Conservation (phyloP, 2,888 invertebrate species). For the Philaethria dido region DNA sequence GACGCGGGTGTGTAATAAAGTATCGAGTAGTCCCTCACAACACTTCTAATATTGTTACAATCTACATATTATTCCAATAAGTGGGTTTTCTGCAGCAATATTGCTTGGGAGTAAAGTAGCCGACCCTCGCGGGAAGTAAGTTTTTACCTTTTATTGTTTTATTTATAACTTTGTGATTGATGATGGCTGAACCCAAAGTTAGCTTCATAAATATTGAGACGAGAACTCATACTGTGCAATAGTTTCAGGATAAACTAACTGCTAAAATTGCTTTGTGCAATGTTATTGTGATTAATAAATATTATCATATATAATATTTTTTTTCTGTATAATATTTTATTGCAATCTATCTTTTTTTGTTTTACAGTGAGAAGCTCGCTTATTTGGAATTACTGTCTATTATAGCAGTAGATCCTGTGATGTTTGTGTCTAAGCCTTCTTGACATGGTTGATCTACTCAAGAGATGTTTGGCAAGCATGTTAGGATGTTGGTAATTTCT, state of each 20-base stretch:
- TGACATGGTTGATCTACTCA: no score
- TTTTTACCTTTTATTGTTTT: slow-evolving; percentile 84
- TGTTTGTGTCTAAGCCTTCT: no score
- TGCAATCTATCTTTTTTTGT: no score
- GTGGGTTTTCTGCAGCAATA: slow-evolving; percentile 77
- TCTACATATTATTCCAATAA: slow-evolving; percentile 84
- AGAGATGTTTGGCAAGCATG: no score
- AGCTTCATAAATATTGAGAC: slow-evolving; percentile 81
- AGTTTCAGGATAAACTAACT: slow-evolving; percentile 56
- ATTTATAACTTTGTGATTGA: slow-evolving; percentile 84
- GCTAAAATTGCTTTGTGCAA: slow-evolving; percentile 47
- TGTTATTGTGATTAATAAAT: slow-evolving; percentile 1
- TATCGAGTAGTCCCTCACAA: slow-evolving; percentile 67
- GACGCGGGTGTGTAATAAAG: slow-evolving; percentile 60
- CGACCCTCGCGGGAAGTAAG: slow-evolving; percentile 66
- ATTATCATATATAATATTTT: not conserved
- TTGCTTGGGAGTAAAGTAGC: slow-evolving; percentile 68
- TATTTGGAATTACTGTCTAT: no score
- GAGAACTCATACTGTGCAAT: slow-evolving; percentile 69
- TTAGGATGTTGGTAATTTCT: no score
- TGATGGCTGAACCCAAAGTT: slow-evolving; percentile 73
- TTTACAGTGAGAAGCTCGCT: no score
- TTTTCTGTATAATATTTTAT: no score
- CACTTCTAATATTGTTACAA: slow-evolving; percentile 76
- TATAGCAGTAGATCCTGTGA: no score